phyloP scores from a whole-genome alignment of 2,888 invertebrate species.

The Caenorhabditis sp. region DNA sequence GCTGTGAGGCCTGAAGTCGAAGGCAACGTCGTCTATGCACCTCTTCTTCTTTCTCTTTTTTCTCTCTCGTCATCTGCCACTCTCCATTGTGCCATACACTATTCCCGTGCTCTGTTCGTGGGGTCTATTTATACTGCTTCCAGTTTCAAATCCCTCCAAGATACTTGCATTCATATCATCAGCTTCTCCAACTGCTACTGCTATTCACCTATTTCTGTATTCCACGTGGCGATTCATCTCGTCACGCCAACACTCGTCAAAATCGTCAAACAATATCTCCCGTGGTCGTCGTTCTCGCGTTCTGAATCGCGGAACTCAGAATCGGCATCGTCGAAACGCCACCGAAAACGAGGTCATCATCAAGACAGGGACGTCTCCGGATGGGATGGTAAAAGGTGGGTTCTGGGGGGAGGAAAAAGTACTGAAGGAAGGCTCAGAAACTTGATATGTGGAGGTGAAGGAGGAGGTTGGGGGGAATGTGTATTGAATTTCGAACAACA shows the following conservation, averaged over 20 bases:
- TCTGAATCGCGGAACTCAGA: not conserved
- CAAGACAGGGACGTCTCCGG: not conserved
- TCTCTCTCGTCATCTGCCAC: conserved; percentile 4
- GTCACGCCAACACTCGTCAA: conserved; percentile 12
- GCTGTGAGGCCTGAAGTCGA: not conserved
- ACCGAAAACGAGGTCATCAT: conserved; percentile 5
- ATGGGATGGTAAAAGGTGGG: conserved; percentile 52
- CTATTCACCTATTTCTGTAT: not conserved
- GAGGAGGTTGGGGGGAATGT: not conserved
- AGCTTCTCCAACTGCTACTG: not conserved
- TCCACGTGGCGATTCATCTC: conserved; percentile 22
- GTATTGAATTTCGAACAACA: conserved; percentile 58
- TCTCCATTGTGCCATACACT: not conserved
- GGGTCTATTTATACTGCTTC: not conserved
- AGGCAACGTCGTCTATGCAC: conserved; percentile 17
- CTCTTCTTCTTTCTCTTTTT: conserved; percentile 43
- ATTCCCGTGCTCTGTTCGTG: not conserved
- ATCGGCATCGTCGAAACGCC: not conserved
- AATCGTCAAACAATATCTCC: conserved; percentile 22
- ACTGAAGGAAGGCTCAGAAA: conserved; percentile 19
- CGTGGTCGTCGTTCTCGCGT: not conserved
- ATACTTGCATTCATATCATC: conserved; percentile 1
- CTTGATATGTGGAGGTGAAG: conserved; percentile 35
- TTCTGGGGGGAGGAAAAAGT: not conserved
- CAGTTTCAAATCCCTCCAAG: not conserved